A percentile compares a stretch with the other conserved stretches of the same genome.
phyloP scores from a whole-genome alignment of 92 coral and sea anemone species.

The Palythoa grandiflora region DNA sequence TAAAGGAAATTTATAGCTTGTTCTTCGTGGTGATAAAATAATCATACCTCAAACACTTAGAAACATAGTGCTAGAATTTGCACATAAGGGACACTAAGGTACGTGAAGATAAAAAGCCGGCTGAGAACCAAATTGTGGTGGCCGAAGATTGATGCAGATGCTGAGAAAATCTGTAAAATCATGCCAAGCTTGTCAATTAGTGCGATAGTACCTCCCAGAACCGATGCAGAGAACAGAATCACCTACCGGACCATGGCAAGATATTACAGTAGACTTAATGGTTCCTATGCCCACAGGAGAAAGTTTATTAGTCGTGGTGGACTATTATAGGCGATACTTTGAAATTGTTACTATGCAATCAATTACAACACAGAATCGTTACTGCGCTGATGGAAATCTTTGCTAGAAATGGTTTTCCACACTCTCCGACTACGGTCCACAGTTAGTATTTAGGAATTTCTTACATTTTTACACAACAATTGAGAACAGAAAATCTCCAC shows the following conservation, averaged over 20 bases:
- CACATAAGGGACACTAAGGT: constrained; percentile 70
- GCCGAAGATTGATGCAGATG: too few relatives aligned
- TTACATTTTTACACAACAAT: neutral
- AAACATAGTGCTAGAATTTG: constrained; percentile 39
- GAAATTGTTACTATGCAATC: constrained; percentile 57
- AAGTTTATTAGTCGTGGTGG: constrained; percentile 39
- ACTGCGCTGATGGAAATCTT: constrained; percentile 13
- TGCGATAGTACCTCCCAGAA: constrained; percentile 57
- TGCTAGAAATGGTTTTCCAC: constrained; percentile 18
- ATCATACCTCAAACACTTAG: constrained; percentile 60
- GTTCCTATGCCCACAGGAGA: constrained; percentile 60
- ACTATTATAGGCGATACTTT: constrained; percentile 54
- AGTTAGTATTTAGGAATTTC: neutral
- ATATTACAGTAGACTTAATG: constrained; percentile 44
- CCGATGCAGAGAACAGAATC: constrained; percentile 57
- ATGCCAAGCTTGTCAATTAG: constrained; percentile 69
- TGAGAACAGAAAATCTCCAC: neutral
- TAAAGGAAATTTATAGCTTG: constrained; percentile 48
- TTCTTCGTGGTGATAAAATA: constrained; percentile 62
- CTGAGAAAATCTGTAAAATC: constrained; percentile 50
- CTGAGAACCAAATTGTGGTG: too few relatives aligned
- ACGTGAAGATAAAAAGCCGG: constrained; percentile 52
- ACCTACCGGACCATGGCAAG: constrained; percentile 59
- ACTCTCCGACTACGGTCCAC: neutral
- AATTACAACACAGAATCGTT: constrained; percentile 46